Base-by-base conservation (phyloP, 2,113 vertebrate species). In the Cephalopterus ornatus region DNA sequence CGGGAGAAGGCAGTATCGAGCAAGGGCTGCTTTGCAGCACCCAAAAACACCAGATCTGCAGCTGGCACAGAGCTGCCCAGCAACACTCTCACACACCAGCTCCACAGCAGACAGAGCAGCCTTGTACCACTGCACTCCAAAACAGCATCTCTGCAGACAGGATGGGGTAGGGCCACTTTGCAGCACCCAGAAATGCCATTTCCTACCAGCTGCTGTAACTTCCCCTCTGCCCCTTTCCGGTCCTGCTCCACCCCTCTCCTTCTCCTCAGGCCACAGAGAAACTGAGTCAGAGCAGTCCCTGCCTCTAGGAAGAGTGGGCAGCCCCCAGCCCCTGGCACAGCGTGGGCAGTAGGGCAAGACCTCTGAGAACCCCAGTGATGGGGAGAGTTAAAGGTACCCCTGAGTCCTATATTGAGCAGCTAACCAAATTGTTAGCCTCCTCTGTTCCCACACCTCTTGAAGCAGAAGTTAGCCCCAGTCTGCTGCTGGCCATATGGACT, bases 201-300 rank as follows among this genome's bases (percentile, higher is more conserved):
- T 96, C 88, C 88, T 75, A 79, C 30, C 73, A 82, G 81, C 44
- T 92, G 74, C 88, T 75, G 33, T 72, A 94, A 94, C 81, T 94
- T 97, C 74, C 70, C 66, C 50, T 93, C 52, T 71, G 44, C 9
- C 33, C 30, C 56, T 44, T 91, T 87, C 73, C 2, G 1, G 56
- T n/a, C 30, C 47, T 2, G 3, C 70, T 93, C 68, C 32, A 27
- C 63, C 56, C 50, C 10, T 21, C 62, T 70, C n/a, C 33, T 46
- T 72, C 32, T 73, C n/a, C 27, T 46, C 67, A 88, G 32, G 24
- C 22, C 61, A 61, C 11, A 7, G 73, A 77, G 66, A 96, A 93
- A 93, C 56, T 32, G 65, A 95, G 52, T 80, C 56, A 93, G 5
- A 0, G 52, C 8, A 32, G 26, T 16, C 74, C 42, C 47, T 63